Conservation (phyloP, 2,797 vertebrate species). For the Epinephelus awoara region DNA sequence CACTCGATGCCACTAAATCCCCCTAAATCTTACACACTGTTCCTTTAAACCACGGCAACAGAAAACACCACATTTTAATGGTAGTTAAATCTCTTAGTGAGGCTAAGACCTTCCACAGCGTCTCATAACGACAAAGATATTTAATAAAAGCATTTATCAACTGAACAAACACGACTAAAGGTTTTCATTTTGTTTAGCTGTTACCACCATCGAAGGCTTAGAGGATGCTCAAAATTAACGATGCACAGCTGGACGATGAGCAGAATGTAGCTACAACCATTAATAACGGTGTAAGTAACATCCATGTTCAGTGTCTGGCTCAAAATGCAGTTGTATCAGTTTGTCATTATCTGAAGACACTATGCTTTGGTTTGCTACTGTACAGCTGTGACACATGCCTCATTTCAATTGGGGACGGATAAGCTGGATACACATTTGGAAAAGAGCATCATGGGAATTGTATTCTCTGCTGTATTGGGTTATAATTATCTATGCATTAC, state of each 20-base stretch:
- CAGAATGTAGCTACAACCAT: slow-evolving; percentile 11
- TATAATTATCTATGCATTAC: slow-evolving; percentile 76
- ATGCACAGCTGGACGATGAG: slow-evolving; percentile 26
- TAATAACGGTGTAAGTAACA: slow-evolving; percentile 26
- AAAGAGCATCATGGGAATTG: slow-evolving; percentile 66
- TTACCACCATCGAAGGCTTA: not conserved
- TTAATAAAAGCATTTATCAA: slow-evolving; percentile 35
- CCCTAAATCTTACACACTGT: no score
- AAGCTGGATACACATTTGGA: slow-evolving; percentile 61
- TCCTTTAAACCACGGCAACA: not conserved
- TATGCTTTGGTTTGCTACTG: slow-evolving; percentile 64
- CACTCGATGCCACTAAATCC: no score
- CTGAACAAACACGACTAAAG: slow-evolving; percentile 16
- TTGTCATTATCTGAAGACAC: slow-evolving; percentile 30
- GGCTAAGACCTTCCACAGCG: not conserved
- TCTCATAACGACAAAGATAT: slow-evolving; percentile 23
- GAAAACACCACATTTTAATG: slow-evolving; percentile 1
- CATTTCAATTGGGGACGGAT: slow-evolving; percentile 42
- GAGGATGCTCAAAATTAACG: slow-evolving; percentile 13
- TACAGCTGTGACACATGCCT: slow-evolving; percentile 47
- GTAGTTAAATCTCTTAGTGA: slow-evolving; percentile 4
- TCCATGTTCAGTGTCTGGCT: slow-evolving; percentile 9
- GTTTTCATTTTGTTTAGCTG: slow-evolving; percentile 13
- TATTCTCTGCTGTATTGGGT: slow-evolving; percentile 63
- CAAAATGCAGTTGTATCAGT: slow-evolving; percentile 11